Conservation (phyloP, 2,888 invertebrate species). For the Allophyes oxyacanthae region DNA sequence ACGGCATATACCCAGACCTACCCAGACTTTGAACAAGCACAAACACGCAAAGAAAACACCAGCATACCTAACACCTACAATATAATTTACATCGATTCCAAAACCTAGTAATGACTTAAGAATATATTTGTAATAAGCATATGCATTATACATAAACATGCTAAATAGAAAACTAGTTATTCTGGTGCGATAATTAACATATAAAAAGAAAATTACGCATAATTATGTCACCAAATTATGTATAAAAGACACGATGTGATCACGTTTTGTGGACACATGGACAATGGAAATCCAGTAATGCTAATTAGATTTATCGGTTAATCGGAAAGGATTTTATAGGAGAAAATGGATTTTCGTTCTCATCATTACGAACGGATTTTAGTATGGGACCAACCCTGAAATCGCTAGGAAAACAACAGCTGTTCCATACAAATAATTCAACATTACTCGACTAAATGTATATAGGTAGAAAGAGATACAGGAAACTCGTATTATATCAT, state of each 20-base stretch:
- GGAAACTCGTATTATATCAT: too few species aligned
- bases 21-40: conserved; percentile 10
- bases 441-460: too few species aligned
- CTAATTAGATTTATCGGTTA: too few species aligned
- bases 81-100: neutral
- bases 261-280: conserved; percentile 9
- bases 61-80: neutral
- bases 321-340: too few species aligned
- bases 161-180: neutral
- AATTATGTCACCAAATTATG: neutral
- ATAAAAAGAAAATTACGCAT: conserved; percentile 12
- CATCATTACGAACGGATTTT: too few species aligned
- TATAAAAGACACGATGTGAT: neutral
- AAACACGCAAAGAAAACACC: conserved; percentile 4
- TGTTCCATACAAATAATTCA: too few species aligned
- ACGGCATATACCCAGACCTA: conserved; percentile 9
- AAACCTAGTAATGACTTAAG: neutral
- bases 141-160: conserved; percentile 1
- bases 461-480: too few species aligned
- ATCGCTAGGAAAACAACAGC: too few species aligned
- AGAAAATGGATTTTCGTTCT: too few species aligned
- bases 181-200: conserved; percentile 5
- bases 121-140: conserved; percentile 1
- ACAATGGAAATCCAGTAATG: neutral
- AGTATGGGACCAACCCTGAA: too few species aligned